Conservation (phyloP, 1,140 invertebrate genomes). For the Megathymus violae region DNA sequence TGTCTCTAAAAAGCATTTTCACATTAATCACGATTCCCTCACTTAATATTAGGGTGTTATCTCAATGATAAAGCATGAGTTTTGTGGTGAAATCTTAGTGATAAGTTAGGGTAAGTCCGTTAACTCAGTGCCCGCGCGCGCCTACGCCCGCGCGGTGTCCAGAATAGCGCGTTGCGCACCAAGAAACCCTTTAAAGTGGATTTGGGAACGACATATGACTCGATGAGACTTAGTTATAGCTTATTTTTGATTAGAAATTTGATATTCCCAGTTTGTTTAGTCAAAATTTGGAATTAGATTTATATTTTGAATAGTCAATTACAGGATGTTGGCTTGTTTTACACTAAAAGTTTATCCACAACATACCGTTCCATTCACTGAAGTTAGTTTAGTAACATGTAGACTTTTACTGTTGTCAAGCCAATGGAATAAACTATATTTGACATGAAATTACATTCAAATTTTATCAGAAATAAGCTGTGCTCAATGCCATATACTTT, state of each 20-base stretch:
- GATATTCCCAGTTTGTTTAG: neutral
- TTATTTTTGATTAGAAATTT: slow-evolving; percentile 21
- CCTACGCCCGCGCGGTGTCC: slow-evolving; percentile 68
- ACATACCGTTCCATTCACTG: slow-evolving; percentile 12
- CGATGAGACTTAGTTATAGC: neutral
- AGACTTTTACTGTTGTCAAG: slow-evolving; percentile 28
- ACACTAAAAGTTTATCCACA: slow-evolving; percentile 30
- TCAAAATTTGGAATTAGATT: neutral
- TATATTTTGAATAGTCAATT: neutral
- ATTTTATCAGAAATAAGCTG: slow-evolving; percentile 14
- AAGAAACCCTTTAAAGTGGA: slow-evolving; percentile 61
- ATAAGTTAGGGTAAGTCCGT: slow-evolving; percentile 70
- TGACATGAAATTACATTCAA: slow-evolving; percentile 10
- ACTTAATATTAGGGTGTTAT: neutral
- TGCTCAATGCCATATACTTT: neutral
- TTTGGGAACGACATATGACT: slow-evolving; percentile 37
- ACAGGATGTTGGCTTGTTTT: slow-evolving; percentile 7
- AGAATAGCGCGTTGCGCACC: slow-evolving; percentile 65
- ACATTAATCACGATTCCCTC: neutral
- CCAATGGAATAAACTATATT: neutral
- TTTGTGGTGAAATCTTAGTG: slow-evolving; percentile 45
- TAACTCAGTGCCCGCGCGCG: slow-evolving; percentile 75
- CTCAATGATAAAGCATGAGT: slow-evolving; percentile 17
- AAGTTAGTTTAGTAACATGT: slow-evolving; percentile 3
- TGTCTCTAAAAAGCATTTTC: neutral